Evolutionary conservation across 1,140 invertebrate genomes (phyloP), one percentile per base, ranked within the genome.

Genomic region (Drosophila cardini): DNA sequence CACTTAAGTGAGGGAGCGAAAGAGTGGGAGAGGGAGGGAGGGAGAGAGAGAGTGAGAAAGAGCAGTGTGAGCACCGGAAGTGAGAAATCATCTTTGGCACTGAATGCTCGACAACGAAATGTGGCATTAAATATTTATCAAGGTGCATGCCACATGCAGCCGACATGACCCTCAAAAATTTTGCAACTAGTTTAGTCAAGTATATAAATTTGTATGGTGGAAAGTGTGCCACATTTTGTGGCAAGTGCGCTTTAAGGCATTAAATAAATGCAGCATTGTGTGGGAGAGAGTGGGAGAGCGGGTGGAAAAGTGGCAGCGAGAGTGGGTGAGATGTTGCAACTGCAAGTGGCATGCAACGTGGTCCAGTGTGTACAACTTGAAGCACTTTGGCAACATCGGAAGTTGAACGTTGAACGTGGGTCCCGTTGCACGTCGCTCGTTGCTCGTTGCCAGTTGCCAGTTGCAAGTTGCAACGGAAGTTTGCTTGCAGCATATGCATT

Each of bases 401-500:
- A 74, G 72, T 70, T 55, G 52, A 34, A 34, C 11, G 52, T 38
- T 55, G 52, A 26, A 26, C 21, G 21, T 26, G 21, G 21, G 4
- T 26, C 34, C 34, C 10, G 9, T 4, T 40, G 38, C 60, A 30
- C 4, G 45, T 26, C n/a, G 58, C 58, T 21, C 48, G 55, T 69
- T 55, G 52, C 32, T 32, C 21, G 52, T 18, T 55, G 32, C 34
- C 32, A 0, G 8, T 18, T 40, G 26, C 60, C 30, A 16, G 45
- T 26, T 40, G 60, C 60, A 52, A 63, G 56, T 70, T 61, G 76
- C 76, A 78, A 56, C 83, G 84, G 83, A 87, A 80, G 80, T 87
- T 89, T 84, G 84, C 67, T 84, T 75, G 65, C 65, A 87, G 76
- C 79, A 87, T 78, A 80, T 90, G 84, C 85, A 90, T 89, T 89